Conservation (phyloP, 2,113 vertebrate species). For the Fregata magnificens region DNA sequence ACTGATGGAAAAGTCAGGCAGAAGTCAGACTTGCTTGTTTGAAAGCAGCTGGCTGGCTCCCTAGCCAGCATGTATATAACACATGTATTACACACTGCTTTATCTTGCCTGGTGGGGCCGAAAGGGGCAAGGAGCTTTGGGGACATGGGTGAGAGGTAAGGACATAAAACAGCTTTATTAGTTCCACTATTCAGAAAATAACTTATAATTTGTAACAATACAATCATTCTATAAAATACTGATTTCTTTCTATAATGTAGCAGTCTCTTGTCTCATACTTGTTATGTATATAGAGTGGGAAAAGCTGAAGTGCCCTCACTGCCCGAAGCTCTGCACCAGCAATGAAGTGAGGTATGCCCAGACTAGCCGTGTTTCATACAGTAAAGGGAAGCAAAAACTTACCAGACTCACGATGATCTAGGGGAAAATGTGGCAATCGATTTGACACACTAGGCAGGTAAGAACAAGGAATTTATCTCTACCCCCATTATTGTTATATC, state of each 20-base stretch:
- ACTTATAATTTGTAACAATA: neutral
- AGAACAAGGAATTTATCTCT: neutral
- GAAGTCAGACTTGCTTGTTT: neutral
- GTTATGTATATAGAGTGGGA: neutral
- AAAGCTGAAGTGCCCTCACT: neutral
- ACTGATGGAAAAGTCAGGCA: neutral
- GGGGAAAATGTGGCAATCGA: neutral
- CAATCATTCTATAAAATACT: neutral
- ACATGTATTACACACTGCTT: neutral
- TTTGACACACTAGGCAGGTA: neutral
- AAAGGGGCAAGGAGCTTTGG: neutral
- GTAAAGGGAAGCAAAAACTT: neutral
- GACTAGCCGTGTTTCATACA: neutral
- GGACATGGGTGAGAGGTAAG: neutral
- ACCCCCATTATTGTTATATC: neutral
- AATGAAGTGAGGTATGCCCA: neutral
- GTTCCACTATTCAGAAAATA: neutral
- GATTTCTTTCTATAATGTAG: neutral
- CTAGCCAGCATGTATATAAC: neutral
- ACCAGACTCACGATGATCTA: neutral
- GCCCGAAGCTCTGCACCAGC: neutral
- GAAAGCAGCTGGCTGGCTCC: neutral
- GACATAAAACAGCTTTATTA: fast-evolving
- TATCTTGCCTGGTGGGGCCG: neutral
- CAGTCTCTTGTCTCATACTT: neutral